A percentile compares a stretch with the other conserved stretches of the same genome.
Conservation (phyloP, 1,140 invertebrate genomes). For the Cotesia vestalis region DNA sequence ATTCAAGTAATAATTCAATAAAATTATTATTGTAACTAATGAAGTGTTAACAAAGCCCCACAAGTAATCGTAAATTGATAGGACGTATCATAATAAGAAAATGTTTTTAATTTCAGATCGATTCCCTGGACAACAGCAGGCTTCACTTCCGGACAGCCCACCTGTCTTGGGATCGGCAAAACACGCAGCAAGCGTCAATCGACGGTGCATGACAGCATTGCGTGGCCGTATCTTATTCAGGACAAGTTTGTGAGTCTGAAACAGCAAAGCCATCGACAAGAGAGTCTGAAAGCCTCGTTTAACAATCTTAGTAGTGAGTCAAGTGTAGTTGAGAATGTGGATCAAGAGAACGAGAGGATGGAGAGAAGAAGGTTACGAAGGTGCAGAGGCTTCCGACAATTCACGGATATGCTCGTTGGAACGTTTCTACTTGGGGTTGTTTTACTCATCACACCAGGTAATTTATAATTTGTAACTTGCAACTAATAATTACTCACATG, state of each 20-base stretch:
- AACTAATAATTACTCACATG: neutral
- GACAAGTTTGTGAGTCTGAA: conserved; percentile 38
- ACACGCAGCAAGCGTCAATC: conserved; percentile 33
- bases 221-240: conserved; percentile 17
- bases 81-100: neutral
- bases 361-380: conserved; percentile 52
- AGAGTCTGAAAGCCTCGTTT: conserved; percentile 24
- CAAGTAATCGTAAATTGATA: neutral
- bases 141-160: conserved; percentile 61
- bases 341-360: conserved; percentile 38
- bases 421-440: conserved; percentile 60
- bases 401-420: conserved; percentile 58
- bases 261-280: conserved; percentile 34
- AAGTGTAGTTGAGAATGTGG: conserved; percentile 31
- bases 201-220: conserved; percentile 6
- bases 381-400: conserved; percentile 55
- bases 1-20: no score
- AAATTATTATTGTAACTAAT: no score
- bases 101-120: conserved; percentile 29
- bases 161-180: conserved; percentile 49
- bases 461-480: neutral
- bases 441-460: conserved; percentile 63
- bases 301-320: neutral
- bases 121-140: conserved; percentile 42
- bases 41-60: neutral